Base-by-base conservation (phyloP, 2,113 vertebrate genomes). In the Sakesphorus luctuosus region DNA sequence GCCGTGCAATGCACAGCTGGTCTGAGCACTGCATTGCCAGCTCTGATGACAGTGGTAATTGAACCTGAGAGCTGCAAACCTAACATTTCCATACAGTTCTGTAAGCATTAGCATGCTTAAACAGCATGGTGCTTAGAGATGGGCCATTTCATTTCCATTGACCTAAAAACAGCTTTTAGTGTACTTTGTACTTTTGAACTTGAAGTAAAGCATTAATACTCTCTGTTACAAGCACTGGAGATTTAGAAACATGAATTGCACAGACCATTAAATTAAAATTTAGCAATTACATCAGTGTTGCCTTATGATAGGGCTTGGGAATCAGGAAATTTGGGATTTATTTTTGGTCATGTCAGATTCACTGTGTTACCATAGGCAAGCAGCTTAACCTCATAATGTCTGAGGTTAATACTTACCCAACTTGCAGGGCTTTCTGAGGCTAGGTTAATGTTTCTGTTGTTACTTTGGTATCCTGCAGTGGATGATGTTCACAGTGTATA, bases 361-460 rank as follows among this genome's bases (percentile, higher is more conserved):
- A 23, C 11, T 69, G 15, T 65, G 20, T 75, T 86, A 76, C 65
- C 9, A 12, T 10, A 78, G 36, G 47, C 58, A 86, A 93, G 46
- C 46, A 59, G 80, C 74, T 89, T 96, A 93, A 96, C 68, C 61
- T 93, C 33, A 16, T 50, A 73, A 66, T 4, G 0, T 52, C 50
- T 3, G 14, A 68, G 55, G 55, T 85, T 90, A 71, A 56, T 67
- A 18, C 29, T 69, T 69, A 28, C 13, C 31, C 52, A 90, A 67
- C 50, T 79, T 88, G n/a, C 43, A 58, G 58, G 43, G 24, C 46
- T 85, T 94, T 89, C 69, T 82, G 69, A 90, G 26, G n/a, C 53
- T 59, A 59, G 35, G 71, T 86, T 80, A 69, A 65, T 53, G 23
- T 74, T 88, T 86, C 72, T 72, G 56, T 62, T 69, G 47, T 63